Base-by-base conservation (phyloP, 2,113 vertebrate genomes). In the Ibidorhyncha struthersii region DNA sequence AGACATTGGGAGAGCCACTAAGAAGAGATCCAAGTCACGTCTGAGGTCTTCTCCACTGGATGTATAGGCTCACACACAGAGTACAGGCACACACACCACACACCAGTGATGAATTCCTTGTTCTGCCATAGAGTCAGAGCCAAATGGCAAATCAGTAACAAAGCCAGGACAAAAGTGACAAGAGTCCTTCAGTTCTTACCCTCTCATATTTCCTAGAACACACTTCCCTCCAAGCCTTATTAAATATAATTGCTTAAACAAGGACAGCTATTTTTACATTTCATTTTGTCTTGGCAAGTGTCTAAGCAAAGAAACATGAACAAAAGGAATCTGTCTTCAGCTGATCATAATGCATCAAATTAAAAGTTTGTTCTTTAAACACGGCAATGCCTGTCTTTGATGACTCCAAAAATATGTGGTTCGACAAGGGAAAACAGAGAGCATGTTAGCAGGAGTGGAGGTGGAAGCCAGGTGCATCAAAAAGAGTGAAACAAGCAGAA, bases 351-450 rank as follows among this genome's bases (percentile, higher is more conserved):
- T 14, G 81, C 85, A 86, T 80, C 86, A 80, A 43, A 91, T 87
- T 74, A 50, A 88, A 91, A 92, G 89, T 87, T 96, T 56, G 67
- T 83, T 92, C 82, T 67, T 86, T 78, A 95, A 96, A 90, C 67
- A 86, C 2, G 1, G 79, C 82, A 58, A n/a, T 27, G 71, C 74
- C 59, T 70, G 72, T 25, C 93, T 93, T 58, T 62, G 86, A 73
- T 79, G 89, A 55, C 71, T 79, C 50, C 19, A 30, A 55, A 41
- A 56, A 34, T n/a, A 30, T 0, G 11, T 18, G 32, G 69, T 5
- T 86, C 1, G 0, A 47, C 19, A 50, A 80, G 65, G 43, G 52
- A 82, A 86, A 83, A 52, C 61, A 19, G 27, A 6, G 67, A 41
- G 32, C 0, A 2, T 6, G 32, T 70, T 69, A 76, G 82, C 81